A percentile compares a stretch with the other conserved stretches of the same genome.
phyloP scores from a whole-genome alignment of 2,797 vertebrate genomes.

The Manis pentadactyla region DNA sequence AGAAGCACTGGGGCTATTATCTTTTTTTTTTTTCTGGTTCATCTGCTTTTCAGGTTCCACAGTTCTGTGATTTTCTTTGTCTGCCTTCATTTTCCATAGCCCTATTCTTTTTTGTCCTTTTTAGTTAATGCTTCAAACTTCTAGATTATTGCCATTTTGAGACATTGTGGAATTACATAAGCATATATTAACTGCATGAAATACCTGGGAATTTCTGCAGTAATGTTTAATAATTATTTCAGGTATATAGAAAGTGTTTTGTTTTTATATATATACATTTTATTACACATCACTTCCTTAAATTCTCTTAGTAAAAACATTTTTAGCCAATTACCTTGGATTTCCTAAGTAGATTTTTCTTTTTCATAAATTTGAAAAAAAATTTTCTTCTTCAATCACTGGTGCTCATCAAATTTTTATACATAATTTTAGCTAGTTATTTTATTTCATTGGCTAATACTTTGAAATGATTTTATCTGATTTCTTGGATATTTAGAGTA shows the following conservation, averaged over 20 bases:
- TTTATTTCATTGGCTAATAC: background rate
- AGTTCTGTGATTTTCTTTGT: background rate
- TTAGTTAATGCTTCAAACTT: background rate
- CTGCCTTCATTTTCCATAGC: background rate
- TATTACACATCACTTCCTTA: background rate
- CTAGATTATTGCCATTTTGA: background rate
- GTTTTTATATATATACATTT: background rate
- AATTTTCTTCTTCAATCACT: background rate
- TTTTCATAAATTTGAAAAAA: background rate
- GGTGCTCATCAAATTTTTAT: slow-evolving; percentile 19
- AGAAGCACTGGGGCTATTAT: background rate
- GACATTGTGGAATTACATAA: background rate
- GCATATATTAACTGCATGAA: background rate
- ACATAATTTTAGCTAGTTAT: background rate
- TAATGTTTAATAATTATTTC: background rate
- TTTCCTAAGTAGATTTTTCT: slow-evolving; percentile 6
- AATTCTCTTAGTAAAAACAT: slow-evolving; percentile 8
- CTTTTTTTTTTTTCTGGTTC: background rate
- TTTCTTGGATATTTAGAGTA: background rate
- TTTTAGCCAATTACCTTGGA: background rate
- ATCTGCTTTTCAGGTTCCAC: background rate
- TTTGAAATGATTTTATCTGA: background rate
- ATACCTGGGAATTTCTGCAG: background rate
- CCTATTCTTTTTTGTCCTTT: background rate
- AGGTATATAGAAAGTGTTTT: background rate